Evolutionary conservation across 2,888 invertebrate genomes (phyloP).

Genomic region (Abrostola triplasia): DNA sequence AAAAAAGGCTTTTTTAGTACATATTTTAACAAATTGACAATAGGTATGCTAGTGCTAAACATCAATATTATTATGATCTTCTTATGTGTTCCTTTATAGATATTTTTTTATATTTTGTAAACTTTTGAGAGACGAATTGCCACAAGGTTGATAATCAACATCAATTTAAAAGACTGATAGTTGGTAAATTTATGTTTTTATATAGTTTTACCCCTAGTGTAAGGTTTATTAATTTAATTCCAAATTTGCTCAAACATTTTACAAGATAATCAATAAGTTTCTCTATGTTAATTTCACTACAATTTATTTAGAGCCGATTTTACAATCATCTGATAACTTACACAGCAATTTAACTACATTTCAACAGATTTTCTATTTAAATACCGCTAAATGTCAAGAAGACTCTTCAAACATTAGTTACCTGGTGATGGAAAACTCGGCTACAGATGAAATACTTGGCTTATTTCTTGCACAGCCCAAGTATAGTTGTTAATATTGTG

Average conservation of each 20-base stretch:
- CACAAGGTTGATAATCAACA: constrained; percentile 87
- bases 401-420: no score
- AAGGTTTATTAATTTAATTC: constrained; percentile 84
- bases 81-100: constrained; percentile 41
- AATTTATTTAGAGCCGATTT: constrained; percentile 40
- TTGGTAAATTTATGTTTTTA: constrained; percentile 86
- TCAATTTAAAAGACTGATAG: constrained; percentile 90
- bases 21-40: constrained; percentile 66
- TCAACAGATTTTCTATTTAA: no score
- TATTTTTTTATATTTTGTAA: constrained; percentile 76
- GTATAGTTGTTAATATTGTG: constrained; percentile 36
- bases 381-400: no score
- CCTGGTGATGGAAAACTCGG: no score
- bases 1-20: constrained; percentile 37
- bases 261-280: constrained; percentile 68
- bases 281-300: constrained; percentile 74
- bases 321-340: no score
- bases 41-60: constrained; percentile 72
- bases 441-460: constrained; percentile 20
- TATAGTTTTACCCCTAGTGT: constrained; percentile 88
- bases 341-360: no score
- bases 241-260: constrained; percentile 86
- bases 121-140: constrained; percentile 86
- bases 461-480: constrained; percentile 27
- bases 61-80: constrained; percentile 43